phyloP scores from a whole-genome alignment of 2,888 invertebrate species.

The Callimorpha dominula region DNA sequence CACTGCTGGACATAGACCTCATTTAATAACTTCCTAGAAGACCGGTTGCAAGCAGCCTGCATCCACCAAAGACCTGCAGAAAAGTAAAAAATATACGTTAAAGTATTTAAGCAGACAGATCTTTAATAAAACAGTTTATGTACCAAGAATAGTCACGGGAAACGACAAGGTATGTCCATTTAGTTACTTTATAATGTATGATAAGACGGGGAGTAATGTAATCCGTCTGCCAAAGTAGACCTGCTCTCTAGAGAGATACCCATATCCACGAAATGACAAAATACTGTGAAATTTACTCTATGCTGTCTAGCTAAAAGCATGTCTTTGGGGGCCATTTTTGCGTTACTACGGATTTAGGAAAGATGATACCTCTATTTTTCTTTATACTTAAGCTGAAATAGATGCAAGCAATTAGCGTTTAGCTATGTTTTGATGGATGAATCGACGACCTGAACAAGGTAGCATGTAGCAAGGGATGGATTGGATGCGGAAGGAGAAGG shows the following conservation, averaged over 20 bases:
- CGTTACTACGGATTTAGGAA: not conserved
- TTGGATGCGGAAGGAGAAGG: too few relatives aligned
- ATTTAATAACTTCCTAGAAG: too few relatives aligned
- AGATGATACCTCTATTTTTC: too few relatives aligned
- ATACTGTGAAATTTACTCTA: conserved; percentile 5
- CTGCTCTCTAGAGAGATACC: conserved; percentile 5
- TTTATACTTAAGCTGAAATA: not conserved
- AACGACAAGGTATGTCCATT: conserved; percentile 3
- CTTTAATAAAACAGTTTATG: not conserved
- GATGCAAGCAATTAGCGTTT: not conserved
- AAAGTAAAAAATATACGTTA: not conserved
- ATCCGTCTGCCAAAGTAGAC: conserved; percentile 7
- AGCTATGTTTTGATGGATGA: too few relatives aligned
- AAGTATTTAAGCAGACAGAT: not conserved
- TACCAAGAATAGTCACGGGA: not conserved
- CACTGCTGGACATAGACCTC: too few relatives aligned
- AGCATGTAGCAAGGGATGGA: too few relatives aligned
- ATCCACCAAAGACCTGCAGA: not conserved
- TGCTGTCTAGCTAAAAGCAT: conserved; percentile 2
- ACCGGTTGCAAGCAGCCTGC: too few relatives aligned
- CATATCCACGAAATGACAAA: conserved; percentile 3
- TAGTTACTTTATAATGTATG: conserved; percentile 14
- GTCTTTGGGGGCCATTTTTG: conserved; percentile 1
- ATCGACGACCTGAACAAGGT: too few relatives aligned
- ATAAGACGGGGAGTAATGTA: conserved; percentile 9